Evolutionary conservation across 2,888 invertebrate genomes (phyloP).

Genomic region (Cybosia mesomella): DNA sequence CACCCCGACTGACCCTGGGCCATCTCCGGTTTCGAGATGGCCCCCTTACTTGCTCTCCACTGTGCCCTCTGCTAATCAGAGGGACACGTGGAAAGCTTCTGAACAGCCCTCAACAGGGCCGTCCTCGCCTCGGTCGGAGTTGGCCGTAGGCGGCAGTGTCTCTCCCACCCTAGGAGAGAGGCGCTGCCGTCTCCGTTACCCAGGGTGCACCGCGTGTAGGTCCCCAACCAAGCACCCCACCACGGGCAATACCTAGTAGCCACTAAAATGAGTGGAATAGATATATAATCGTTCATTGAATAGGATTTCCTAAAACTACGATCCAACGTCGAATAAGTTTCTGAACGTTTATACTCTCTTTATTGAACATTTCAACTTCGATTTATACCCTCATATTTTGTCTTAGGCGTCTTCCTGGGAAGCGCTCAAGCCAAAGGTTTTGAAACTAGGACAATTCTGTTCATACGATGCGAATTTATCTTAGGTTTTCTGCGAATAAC

Average conservation of each 20-base stretch:
- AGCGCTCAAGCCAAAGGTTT: slow-evolving; percentile 21
- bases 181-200: too few species aligned
- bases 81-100: too few species aligned
- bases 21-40: too few species aligned
- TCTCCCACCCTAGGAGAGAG: too few species aligned
- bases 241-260: neutral
- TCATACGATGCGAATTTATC: slow-evolving; percentile 25
- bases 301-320: neutral
- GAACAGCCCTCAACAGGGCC: too few species aligned
- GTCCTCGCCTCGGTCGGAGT: too few species aligned
- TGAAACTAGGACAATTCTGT: slow-evolving; percentile 37
- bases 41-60: too few species aligned
- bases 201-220: too few species aligned
- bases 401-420: slow-evolving; percentile 23
- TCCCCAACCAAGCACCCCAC: too few species aligned
- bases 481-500: slow-evolving; percentile 22
- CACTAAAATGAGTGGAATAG: neutral
- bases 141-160: too few species aligned
- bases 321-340: slow-evolving; percentile 3
- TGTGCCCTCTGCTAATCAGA: too few species aligned
- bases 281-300: slow-evolving; percentile 3
- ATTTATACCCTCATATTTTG: slow-evolving; percentile 35
- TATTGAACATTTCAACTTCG: slow-evolving; percentile 31
- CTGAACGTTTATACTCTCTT: slow-evolving; percentile 23
- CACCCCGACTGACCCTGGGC: too few species aligned